phyloP scores from a whole-genome alignment of 2,113 vertebrate species.

The Tachycineta bicolor region DNA sequence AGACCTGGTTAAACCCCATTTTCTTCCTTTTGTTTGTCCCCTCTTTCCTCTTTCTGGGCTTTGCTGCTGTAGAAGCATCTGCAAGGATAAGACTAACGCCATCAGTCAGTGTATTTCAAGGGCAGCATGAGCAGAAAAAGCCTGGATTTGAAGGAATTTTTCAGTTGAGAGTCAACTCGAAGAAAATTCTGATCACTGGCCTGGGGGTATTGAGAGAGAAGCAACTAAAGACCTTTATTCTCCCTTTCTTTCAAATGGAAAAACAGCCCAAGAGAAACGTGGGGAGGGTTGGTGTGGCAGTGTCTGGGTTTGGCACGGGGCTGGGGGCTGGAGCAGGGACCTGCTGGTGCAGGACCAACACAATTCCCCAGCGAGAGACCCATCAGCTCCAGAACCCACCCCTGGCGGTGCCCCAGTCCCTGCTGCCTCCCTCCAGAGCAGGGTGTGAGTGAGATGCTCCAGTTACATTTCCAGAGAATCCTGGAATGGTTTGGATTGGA shows the following conservation, averaged over 20 bases:
- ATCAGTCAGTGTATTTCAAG: background rate
- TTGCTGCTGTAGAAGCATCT: background rate
- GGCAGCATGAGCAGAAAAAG: background rate
- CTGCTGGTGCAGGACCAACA: background rate
- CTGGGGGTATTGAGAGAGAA: background rate
- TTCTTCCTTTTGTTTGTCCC: background rate
- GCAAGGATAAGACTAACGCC: background rate
- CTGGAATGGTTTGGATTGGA: background rate
- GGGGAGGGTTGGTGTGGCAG: rapidly evolving
- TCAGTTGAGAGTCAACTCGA: background rate
- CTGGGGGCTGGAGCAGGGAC: background rate
- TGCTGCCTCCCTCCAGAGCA: background rate
- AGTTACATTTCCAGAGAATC: background rate
- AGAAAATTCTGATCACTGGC: background rate
- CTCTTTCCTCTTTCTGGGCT: background rate
- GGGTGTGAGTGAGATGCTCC: rapidly evolving
- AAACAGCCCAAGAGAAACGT: background rate
- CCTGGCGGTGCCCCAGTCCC: background rate
- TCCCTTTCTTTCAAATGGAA: background rate
- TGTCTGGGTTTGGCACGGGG: rapidly evolving
- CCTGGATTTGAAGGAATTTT: rapidly evolving
- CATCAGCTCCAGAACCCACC: background rate
- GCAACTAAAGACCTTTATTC: background rate
- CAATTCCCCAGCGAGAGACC: background rate
- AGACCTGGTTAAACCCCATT: background rate